phyloP scores from a whole-genome alignment of 2,797 vertebrate species.

The Spinus pinus region DNA sequence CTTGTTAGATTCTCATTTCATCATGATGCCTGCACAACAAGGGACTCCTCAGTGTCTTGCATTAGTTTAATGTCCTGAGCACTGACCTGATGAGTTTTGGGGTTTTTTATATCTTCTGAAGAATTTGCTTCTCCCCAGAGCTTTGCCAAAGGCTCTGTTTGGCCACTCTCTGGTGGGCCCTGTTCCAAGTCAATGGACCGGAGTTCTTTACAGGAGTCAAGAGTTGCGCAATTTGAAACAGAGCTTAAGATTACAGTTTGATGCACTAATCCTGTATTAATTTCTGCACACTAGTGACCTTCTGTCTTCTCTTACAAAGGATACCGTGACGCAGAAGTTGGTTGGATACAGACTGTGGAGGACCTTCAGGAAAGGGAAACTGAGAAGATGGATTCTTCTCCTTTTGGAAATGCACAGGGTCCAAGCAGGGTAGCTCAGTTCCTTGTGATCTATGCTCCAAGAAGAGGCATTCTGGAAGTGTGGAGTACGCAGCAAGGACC shows the following conservation, averaged over 20 bases:
- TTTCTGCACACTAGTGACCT: not conserved
- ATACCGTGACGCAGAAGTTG: slow-evolving; percentile 94
- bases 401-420: slow-evolving; percentile 80
- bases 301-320: slow-evolving; percentile 71
- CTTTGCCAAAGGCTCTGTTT: not conserved
- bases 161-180: not conserved
- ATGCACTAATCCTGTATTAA: not conserved
- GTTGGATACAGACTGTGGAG: slow-evolving; percentile 94
- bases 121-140: not conserved
- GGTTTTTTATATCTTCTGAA: fast-evolving
- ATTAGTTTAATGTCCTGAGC: not conserved
- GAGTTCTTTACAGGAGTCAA: not conserved
- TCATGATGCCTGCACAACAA: not conserved
- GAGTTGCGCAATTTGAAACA: not conserved
- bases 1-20: not conserved
- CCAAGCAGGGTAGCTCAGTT: slow-evolving; percentile 93
- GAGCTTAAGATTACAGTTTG: not conserved
- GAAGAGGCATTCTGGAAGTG: slow-evolving; percentile 94
- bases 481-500: slow-evolving; percentile 97
- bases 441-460: slow-evolving; percentile 93
- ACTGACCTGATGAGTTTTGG: not conserved
- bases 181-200: not conserved
- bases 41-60: not conserved
- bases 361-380: slow-evolving; percentile 86
- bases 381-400: slow-evolving; percentile 75